Base-by-base conservation (phyloP, 2,113 vertebrate species). In the Agapornis roseicollis region DNA sequence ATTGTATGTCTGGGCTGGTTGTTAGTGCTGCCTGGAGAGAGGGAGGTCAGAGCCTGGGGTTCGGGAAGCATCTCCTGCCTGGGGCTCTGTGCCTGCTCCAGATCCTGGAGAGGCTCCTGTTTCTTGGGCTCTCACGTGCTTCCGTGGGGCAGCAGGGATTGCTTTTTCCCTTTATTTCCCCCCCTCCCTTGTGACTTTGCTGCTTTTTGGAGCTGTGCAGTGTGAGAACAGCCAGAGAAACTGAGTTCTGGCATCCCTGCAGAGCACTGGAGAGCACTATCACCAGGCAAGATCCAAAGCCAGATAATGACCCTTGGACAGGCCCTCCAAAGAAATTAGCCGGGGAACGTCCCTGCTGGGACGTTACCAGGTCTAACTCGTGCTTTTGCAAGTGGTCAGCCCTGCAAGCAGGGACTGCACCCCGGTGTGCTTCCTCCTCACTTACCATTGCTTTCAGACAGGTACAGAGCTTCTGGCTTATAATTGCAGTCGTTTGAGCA, bases 1-100 rank as follows among this genome's bases (percentile, higher is more conserved):
- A 9, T 6, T 6, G 8, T 20, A 1, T 15, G 4, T 1, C 1
- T 1, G n/a, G n/a, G 55, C 56, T 49, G 65, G n/a, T 39, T 8
- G 3, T 7, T 22, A 35, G 14, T 1, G 20, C 25, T 41, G 63
- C 63, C n/a, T 4, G 46, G 5, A 8, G 60, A 28, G 77, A 37
- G 17, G 65, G 52, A 28, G 52, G 2, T 18, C 3, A 2, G 60
- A 60, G 61, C 42, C 46, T 0, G 16, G 49, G 35, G 3, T n/a
- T 31, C 3, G 0, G 37, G 77, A 17, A 64, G 41, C 6, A 1
- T 22, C 53, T 20, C 64, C 72, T 52, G 37, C 46, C 37, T 53
- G 1, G 44, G 31, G 69, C 42, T 42, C 68, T 6, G 27, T 4
- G 17, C 37, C 35, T 17, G 47, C 41, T 70, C 35, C 1, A 10